Evolutionary conservation across 2,888 invertebrate genomes (phyloP), one percentile per base, ranked within the genome.

Genomic region (Lepeophtheirus nordmannii): DNA sequence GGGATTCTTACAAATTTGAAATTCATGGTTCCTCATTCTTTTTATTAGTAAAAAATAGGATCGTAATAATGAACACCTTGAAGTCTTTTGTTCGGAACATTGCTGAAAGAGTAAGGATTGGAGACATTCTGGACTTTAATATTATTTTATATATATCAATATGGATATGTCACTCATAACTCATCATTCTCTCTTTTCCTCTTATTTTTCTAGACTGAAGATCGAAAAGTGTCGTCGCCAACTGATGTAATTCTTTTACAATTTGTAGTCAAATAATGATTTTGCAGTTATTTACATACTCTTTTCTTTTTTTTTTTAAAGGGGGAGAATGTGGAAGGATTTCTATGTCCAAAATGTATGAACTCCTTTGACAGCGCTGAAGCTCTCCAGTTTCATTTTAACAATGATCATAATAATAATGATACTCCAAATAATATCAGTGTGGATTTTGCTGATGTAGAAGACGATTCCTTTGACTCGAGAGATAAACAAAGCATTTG

Each of bases 341-440:
- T 80, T 71, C 70, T 80, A 17, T 80, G 76, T 65, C 76, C 76
- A 14, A 71, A 71, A 10, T 76, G 80, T 69, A 77, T 77, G 73
- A 71, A 72, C 67, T 74, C 76, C 9, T 75, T 78, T 68, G 70
- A 75, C 7, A 74, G 75, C 12, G 74, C 77, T 8, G 79, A 79
- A 69, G 74, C 74, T 10, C 72, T 80, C 23, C 76, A 78, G 1
- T 46, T 17, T 17, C 53, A 46, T 46, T 46, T 46, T 17, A 14
- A n/a, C 53, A 46, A 14, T 17, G 53, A 46, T n/a, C 53, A 46
- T 46, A 30, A 30, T 30, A 17, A 46, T 17, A 8, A 46, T 17
- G 53, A 46, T 17, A 46, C 53, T n/a, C 53, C 53, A 46, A 14
- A 46, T 41, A 41, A 41, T 46, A 14, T 14, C 17, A 46, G 53